These are phyloP conservation scores for Drosophila sordidapex DNA, from an alignment of 2,888 invertebrate genomes.

Conservation along the genomic window DNA sequence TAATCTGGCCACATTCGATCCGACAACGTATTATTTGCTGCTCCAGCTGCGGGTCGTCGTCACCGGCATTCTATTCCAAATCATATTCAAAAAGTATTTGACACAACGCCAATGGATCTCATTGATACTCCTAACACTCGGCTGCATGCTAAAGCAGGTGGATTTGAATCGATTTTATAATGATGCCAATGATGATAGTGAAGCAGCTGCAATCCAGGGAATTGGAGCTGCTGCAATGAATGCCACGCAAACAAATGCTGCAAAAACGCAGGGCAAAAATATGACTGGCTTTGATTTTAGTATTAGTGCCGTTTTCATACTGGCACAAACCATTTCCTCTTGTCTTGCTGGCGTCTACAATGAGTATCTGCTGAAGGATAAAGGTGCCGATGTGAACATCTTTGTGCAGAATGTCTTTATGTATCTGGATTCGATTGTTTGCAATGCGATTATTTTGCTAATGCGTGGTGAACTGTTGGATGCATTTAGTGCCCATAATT, in stretches of 20 bases:
- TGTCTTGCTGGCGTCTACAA: slow-evolving; percentile 98
- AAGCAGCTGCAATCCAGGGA: slow-evolving; percentile 56
- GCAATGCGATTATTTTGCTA: slow-evolving; percentile 91
- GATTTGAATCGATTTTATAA: slow-evolving; percentile 84
- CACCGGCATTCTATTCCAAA: slow-evolving; percentile 94
- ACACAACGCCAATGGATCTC: slow-evolving; percentile 95
- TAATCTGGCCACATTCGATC: slow-evolving; percentile 96
- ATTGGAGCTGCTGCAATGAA: neutral
- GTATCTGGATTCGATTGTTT: slow-evolving; percentile 97
- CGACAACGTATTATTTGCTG: slow-evolving; percentile 96
- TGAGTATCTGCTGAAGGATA: slow-evolving; percentile 95
- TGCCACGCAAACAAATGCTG: neutral
- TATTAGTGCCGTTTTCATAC: slow-evolving; percentile 88
- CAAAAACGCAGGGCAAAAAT: slow-evolving; percentile 68
- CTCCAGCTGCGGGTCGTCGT: slow-evolving; percentile 96
- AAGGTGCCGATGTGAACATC: slow-evolving; percentile 93
- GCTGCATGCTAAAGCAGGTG: slow-evolving; percentile 96
- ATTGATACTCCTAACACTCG: slow-evolving; percentile 92
- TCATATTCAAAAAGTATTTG: slow-evolving; percentile 93
- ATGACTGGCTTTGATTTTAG: slow-evolving; percentile 85
- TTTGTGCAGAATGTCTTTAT: slow-evolving; percentile 97
- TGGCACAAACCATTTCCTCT: slow-evolving; percentile 94
- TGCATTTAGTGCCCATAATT: slow-evolving; percentile 87
- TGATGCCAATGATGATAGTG: slow-evolving; percentile 73
- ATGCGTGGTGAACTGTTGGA: slow-evolving; percentile 88